phyloP scores from a whole-genome alignment of 2,113 vertebrate genomes.

The Jacana jacana region DNA sequence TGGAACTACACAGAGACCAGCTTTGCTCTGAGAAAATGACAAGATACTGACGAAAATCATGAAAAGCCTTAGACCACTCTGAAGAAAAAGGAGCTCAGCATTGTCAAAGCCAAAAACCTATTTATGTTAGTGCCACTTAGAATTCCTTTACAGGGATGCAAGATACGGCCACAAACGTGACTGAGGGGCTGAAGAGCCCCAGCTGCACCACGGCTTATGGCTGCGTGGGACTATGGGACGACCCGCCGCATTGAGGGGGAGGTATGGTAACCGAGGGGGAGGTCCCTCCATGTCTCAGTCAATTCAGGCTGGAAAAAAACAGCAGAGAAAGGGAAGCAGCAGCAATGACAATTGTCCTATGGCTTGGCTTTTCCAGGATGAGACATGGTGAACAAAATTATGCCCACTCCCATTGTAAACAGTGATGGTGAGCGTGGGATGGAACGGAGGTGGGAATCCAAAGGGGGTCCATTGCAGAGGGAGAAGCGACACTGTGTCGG shows the following conservation, averaged over 20 bases:
- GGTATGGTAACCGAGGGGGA: fast-evolving
- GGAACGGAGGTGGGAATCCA: neutral
- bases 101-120: neutral
- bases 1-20: too few relatives aligned
- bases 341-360: neutral
- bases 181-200: neutral
- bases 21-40: neutral
- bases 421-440: neutral
- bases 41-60: neutral
- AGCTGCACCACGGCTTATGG: fast-evolving
- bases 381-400: neutral
- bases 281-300: neutral
- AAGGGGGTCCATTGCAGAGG: fast-evolving
- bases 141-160: neutral
- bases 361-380: neutral
- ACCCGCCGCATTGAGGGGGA: fast-evolving
- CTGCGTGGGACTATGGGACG: neutral
- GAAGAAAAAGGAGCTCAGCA: neutral
- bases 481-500: fast-evolving
- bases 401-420: neutral
- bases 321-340: neutral
- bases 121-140: neutral
- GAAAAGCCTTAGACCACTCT: neutral
- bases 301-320: neutral
- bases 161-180: neutral